These are phyloP conservation scores for Hestina assimilis DNA, from an alignment of 1,140 invertebrate species.

Conservation along the genomic window DNA sequence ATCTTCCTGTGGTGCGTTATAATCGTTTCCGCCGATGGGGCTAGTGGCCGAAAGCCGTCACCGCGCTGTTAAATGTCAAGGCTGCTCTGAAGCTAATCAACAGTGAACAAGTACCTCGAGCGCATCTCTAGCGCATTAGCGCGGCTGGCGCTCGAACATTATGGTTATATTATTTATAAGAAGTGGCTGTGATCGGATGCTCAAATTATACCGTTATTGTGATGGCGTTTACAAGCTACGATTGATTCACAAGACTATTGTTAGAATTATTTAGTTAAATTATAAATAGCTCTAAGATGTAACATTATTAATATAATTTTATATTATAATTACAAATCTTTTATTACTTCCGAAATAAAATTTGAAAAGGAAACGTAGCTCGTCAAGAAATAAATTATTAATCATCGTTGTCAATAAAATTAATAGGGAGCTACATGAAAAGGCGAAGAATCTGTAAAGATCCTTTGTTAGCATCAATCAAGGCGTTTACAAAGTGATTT, in stretches of 20 bases:
- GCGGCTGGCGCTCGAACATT: slow-evolving; percentile 36
- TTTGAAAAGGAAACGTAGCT: no score
- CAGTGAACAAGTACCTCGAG: slow-evolving; percentile 31
- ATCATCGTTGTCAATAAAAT: no score
- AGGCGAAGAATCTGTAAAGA: no score
- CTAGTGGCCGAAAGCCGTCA: slow-evolving; percentile 47
- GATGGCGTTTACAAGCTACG: slow-evolving; percentile 38
- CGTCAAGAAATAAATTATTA: no score
- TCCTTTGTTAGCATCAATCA: no score
- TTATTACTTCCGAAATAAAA: slow-evolving; percentile 1
- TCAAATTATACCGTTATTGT: slow-evolving; percentile 43
- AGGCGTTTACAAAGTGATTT: not conserved
- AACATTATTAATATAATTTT: slow-evolving; percentile 11
- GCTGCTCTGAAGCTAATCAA: slow-evolving; percentile 50
- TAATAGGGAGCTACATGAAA: no score
- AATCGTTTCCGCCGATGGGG: slow-evolving; percentile 68
- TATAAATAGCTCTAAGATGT: slow-evolving; percentile 6
- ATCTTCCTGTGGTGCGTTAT: slow-evolving; percentile 57
- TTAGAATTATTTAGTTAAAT: slow-evolving; percentile 10
- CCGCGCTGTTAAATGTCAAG: slow-evolving; percentile 65
- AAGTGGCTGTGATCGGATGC: slow-evolving; percentile 70
- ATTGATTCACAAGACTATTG: slow-evolving; percentile 40
- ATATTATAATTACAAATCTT: slow-evolving; percentile 16
- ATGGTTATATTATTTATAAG: slow-evolving; percentile 49
- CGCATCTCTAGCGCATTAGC: slow-evolving; percentile 43